These are phyloP conservation scores for Carterocephalus palaemon DNA, from an alignment of 2,888 invertebrate genomes.

Conservation along the genomic window DNA sequence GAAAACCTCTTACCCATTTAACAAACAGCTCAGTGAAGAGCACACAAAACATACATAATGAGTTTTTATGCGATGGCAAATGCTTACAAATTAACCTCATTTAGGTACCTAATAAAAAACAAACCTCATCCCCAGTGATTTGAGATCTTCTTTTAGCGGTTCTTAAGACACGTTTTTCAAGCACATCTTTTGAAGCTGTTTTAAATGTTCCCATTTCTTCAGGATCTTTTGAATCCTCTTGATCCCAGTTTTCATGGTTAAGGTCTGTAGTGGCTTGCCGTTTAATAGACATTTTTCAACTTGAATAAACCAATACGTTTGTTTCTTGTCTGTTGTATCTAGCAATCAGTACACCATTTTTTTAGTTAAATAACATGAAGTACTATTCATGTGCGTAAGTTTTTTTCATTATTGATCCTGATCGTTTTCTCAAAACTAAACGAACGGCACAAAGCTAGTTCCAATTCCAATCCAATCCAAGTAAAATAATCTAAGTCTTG, in stretches of 20 bases:
- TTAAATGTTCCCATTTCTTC: conserved; percentile 88
- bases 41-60: no score
- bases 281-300: conserved; percentile 82
- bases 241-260: conserved; percentile 92
- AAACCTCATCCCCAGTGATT: conserved; percentile 45
- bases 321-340: not conserved
- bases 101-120: not conserved
- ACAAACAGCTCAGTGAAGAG: no score
- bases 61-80: no score
- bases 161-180: conserved; percentile 87
- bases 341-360: not conserved
- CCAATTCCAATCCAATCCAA: no score
- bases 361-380: no score
- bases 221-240: conserved; percentile 81
- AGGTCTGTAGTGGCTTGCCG: conserved; percentile 85
- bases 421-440: no score
- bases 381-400: no score
- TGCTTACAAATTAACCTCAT: not conserved
- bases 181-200: conserved; percentile 80
- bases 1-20: no score
- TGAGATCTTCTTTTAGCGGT: conserved; percentile 84
- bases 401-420: no score
- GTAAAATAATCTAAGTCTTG: no score
- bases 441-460: no score
- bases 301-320: no score